A percentile compares a stretch with the other conserved stretches of the same genome.
Conservation (phyloP, 2,113 vertebrate genomes). For the Isurus oxyrinchus region DNA sequence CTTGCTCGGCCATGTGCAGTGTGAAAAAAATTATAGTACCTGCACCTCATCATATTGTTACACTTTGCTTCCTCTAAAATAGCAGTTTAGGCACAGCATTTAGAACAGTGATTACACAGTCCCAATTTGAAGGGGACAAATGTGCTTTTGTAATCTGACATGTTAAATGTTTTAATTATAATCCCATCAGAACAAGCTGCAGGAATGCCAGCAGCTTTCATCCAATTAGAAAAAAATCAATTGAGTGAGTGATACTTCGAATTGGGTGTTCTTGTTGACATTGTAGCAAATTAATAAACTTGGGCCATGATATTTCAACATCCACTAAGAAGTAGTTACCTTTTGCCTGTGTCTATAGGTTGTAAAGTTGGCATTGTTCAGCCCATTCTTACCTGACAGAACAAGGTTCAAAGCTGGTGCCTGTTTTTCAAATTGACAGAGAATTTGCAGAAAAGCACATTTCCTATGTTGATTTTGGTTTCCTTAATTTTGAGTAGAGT, state of each 20-base stretch:
- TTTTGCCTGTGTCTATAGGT: not conserved
- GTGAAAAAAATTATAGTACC: too few relatives aligned
- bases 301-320: not conserved
- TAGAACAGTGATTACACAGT: not conserved
- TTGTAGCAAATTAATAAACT: not conserved
- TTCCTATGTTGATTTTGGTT: not conserved
- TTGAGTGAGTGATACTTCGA: not conserved
- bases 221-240: not conserved
- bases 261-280: not conserved
- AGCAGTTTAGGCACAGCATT: not conserved
- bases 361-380: not conserved
- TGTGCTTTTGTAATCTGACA: not conserved
- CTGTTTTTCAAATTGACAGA: not conserved
- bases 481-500: not conserved
- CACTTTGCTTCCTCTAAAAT: not conserved
- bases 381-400: not conserved
- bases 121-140: not conserved
- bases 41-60: too few relatives aligned
- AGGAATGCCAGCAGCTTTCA: not conserved
- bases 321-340: not conserved
- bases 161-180: not conserved
- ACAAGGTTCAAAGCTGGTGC: not conserved
- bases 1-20: too few relatives aligned
- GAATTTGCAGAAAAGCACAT: not conserved
- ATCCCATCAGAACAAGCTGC: not conserved